These are phyloP conservation scores for Ciconia nigra DNA, from an alignment of 2,797 vertebrate species.

Conservation along the genomic window DNA sequence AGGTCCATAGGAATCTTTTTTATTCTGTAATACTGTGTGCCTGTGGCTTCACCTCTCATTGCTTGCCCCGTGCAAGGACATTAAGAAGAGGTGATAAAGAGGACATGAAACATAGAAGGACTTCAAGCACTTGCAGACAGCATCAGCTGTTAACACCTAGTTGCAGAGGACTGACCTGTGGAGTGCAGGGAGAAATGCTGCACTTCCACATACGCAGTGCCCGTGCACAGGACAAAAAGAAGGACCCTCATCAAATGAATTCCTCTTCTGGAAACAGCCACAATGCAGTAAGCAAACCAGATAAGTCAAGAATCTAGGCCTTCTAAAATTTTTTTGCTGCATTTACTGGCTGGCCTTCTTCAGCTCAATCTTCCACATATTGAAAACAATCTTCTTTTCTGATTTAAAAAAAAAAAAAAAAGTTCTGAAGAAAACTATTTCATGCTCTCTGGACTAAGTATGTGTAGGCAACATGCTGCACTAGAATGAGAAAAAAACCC, in stretches of 20 bases:
- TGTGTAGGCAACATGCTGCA: not conserved
- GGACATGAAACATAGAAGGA: not conserved
- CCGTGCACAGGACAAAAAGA: not conserved
- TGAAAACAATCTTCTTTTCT: constrained; percentile 24
- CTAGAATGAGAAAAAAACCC: not conserved
- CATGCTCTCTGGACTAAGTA: not conserved
- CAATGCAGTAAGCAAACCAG: not conserved
- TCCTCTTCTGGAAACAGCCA: not conserved
- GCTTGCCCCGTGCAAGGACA: accelerated
- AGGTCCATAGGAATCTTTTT: not conserved
- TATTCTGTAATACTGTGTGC: not conserved
- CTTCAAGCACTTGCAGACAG: not conserved
- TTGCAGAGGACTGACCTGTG: not conserved
- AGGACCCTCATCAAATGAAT: not conserved
- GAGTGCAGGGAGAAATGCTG: not conserved
- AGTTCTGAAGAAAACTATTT: constrained; percentile 11
- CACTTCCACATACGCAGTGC: not conserved
- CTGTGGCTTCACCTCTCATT: not conserved
- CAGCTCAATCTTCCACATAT: constrained; percentile 12
- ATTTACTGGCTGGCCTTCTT: constrained; percentile 15
- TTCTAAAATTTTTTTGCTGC: not conserved
- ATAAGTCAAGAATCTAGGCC: not conserved
- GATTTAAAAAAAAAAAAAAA: not conserved
- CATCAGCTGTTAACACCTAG: not conserved
- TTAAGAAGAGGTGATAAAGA: not conserved